Percentiles rank a stretch among this genome's conserved stretches.
Evolutionary conservation across 2,113 vertebrate species (phyloP).

Genomic region (Pelvicachromis taeniatus): DNA sequence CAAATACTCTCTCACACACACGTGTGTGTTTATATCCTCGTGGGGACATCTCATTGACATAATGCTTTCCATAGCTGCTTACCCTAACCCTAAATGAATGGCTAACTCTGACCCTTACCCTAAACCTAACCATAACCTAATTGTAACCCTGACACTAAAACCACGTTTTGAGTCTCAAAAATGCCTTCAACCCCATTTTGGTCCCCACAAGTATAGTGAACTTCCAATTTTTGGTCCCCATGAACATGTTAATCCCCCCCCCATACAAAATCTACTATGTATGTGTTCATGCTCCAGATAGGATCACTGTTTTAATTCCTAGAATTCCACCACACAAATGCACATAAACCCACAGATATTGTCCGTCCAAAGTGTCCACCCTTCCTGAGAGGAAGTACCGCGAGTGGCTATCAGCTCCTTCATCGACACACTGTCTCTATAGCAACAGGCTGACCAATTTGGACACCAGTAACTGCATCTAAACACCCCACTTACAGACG

Average conservation of each 20-base stretch:
- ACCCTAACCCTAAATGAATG: too few species aligned
- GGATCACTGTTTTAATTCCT: slow-evolving; percentile 43
- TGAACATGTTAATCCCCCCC: too few species aligned
- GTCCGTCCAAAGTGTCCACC: slow-evolving; percentile 28
- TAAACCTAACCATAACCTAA: too few species aligned
- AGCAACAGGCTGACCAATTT: not conserved
- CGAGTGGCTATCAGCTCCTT: not conserved
- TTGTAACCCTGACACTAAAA: too few species aligned
- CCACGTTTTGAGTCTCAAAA: too few species aligned
- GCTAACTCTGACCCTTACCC: too few species aligned
- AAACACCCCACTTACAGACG: not conserved
- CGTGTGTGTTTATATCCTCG: too few species aligned
- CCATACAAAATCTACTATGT: too few species aligned
- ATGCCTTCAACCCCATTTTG: too few species aligned
- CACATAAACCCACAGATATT: not conserved
- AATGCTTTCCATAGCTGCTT: too few species aligned
- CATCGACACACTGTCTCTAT: not conserved
- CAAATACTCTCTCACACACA: not conserved
- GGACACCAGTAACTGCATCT: not conserved
- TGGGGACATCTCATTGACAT: too few species aligned
- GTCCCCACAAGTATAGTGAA: not conserved
- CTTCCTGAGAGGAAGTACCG: slow-evolving; percentile 64
- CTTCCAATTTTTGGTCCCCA: too few species aligned
- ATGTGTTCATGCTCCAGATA: slow-evolving; percentile 8
- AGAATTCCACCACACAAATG: slow-evolving; percentile 30